Base-by-base conservation (phyloP, 2,113 vertebrate genomes). In the Otolemur garnettii region DNA sequence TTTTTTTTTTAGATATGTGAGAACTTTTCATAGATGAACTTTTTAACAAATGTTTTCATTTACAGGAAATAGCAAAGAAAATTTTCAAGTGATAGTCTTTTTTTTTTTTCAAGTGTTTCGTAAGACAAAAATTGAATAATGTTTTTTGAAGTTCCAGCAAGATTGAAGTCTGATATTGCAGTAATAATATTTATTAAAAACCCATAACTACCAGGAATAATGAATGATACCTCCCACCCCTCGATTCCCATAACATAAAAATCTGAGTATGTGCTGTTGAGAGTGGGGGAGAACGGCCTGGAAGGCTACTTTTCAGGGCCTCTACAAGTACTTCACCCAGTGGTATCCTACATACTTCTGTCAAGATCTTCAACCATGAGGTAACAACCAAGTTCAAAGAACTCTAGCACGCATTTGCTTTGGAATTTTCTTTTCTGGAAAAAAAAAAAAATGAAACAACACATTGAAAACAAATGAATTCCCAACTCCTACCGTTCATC, bases 21-120 rank as follows among this genome's bases (percentile, higher is more conserved):
- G 97, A 97, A 98, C 95, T 98, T 98, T 98, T 98, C 98, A 98
- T 98, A 98, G 98, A 98, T 96, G 96, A 98, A 97, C 96, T 98
- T 98, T 98, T 96, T 98, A 98, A 98, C 96, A 97, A 95, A 96
- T 19, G 18, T 96, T 98, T 98, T 99, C 85, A 93, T 98, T 98
- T 99, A 97, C 97, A 98, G 97, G 96, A 98, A 98, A 98, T 98
- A 85, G 88, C 97, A 96, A 97, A 98, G 97, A 98, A 98, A 82
- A 50, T 84, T 97, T 98, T 97, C 97, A 98, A 98, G 87, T 71
- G 95, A 98, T 96, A 97, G 97, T 77, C 74, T 85, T 91, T 96
- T 97, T 90, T 95, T 98, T 98, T 98, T 97, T 93, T 90, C 4
- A 86, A 98, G 89, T 97, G 96, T 97, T 98, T 98, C 95, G 35